Base-by-base conservation (phyloP, 2,113 vertebrate genomes). In the Melierax canorus region DNA sequence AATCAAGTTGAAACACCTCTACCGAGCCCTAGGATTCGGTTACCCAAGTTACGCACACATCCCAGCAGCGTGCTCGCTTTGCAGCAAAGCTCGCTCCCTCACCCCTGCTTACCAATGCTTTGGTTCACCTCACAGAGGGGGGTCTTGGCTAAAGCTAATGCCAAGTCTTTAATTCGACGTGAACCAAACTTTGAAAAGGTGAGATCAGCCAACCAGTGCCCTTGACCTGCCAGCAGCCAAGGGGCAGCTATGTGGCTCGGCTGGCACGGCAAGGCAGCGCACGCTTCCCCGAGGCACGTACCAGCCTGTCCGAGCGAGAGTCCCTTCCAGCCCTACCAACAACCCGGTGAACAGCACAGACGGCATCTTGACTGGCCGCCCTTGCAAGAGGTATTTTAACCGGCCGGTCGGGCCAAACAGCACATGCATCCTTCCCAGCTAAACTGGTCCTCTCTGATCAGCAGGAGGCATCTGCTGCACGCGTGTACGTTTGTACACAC, bases 251-350 rank as follows among this genome's bases (percentile, higher is more conserved):
- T 12, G 10, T 22, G 29, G 39, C n/a, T 60, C 7, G 3, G 39
- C 51, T n/a, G 38, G 50, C 64, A 38, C 0, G 2, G 41, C 36
- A 43, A 56, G 19, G 62, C 34, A 53, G 30, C 0, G 6, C 14
- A 2, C 1, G 9, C 1, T 43, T 51, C 36, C 39, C n/a, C n/a
- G 15, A 19, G 3, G 19, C 45, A n/a, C 1, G 1, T 41, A 15
- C 6, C 66, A 48, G 41, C 27, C n/a, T 32, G n/a, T 5, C 41
- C 62, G 22, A 27, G 15, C 2, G 4, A 14, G 11, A 34, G 41
- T 4, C n/a, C 29, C 34, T 74, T 22, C 78, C 64, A 80, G 39
- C 34, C 67, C 27, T 13, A 15, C 6, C 59, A 41, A 30, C 4
- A 26, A 10, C 11, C 26, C 50, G 15, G 14, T 9, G 26, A 77